Conservation (phyloP, 2,888 invertebrate species). For the Calameuta filiformis region DNA sequence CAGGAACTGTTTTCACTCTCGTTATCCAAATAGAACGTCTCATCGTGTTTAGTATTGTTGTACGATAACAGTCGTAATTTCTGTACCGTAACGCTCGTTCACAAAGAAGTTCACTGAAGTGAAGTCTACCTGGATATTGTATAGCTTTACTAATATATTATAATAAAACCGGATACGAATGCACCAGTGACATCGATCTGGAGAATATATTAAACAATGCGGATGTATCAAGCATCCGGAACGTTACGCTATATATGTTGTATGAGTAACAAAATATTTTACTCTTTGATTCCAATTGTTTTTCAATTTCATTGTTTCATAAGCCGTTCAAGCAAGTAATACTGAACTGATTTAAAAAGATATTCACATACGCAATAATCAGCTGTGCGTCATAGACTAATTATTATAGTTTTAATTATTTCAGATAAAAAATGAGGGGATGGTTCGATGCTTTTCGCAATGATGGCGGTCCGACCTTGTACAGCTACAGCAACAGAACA, state of each 20-base stretch:
- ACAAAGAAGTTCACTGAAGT: not conserved
- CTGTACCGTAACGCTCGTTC: not conserved
- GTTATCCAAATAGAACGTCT: not conserved
- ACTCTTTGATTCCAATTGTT: not conserved
- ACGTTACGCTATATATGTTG: not conserved
- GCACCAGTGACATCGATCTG: not conserved
- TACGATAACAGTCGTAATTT: not conserved
- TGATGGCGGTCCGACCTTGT: constrained; percentile 96
- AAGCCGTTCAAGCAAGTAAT: not conserved
- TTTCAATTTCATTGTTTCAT: not conserved
- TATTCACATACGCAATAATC: not conserved
- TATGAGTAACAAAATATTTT: too few relatives aligned
- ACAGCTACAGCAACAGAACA: constrained; percentile 93
- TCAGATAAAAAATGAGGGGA: constrained; percentile 80
- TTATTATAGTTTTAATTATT: not conserved
- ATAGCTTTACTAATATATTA: not conserved
- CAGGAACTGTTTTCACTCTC: not conserved
- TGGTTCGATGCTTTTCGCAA: constrained; percentile 98
- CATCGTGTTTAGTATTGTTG: not conserved
- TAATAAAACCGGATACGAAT: not conserved
- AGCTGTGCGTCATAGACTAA: not conserved
- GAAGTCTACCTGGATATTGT: not conserved
- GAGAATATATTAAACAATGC: not conserved
- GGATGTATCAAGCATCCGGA: not conserved
- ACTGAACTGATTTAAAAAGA: too few relatives aligned